Conservation (phyloP, 2,888 invertebrate species). For the Melanostoma scalare region DNA sequence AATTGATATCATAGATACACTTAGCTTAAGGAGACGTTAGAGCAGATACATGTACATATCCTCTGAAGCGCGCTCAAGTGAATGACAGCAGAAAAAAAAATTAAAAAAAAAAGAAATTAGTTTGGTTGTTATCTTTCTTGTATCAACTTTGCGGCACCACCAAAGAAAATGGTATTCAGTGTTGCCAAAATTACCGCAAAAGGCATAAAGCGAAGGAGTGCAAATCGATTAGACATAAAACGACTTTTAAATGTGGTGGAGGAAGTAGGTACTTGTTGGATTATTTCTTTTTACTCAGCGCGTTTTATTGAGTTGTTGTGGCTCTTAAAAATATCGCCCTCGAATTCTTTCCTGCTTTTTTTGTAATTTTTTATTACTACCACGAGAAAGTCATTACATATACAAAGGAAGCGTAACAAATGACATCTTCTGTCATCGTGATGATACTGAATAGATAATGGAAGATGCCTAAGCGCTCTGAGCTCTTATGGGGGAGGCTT, state of each 20-base stretch:
- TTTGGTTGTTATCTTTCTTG: conserved; percentile 39
- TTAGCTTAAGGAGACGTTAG: conserved; percentile 17
- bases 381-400: no score
- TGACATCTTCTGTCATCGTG: no score
- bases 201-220: not conserved
- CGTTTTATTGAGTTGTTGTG: no score
- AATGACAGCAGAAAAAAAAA: conserved; percentile 4
- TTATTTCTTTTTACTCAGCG: not conserved
- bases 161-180: not conserved
- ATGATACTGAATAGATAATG: no score
- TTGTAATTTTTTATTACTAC: no score
- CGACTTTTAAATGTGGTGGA: not conserved
- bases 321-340: no score
- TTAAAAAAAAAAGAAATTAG: conserved; percentile 20
- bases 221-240: conserved; percentile 10
- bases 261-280: not conserved
- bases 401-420: no score
- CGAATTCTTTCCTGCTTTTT: no score
- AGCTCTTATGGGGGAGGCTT: no score
- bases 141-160: conserved; percentile 11
- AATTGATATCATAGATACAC: conserved; percentile 56
- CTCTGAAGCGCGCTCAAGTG: conserved; percentile 29
- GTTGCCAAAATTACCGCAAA: conserved; percentile 18
- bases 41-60: conserved; percentile 11
- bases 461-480: no score